Percentiles rank a stretch among this genome's conserved stretches.
Evolutionary conservation across 2,113 vertebrate species (phyloP).

Genomic region (Larimichthys crocea): DNA sequence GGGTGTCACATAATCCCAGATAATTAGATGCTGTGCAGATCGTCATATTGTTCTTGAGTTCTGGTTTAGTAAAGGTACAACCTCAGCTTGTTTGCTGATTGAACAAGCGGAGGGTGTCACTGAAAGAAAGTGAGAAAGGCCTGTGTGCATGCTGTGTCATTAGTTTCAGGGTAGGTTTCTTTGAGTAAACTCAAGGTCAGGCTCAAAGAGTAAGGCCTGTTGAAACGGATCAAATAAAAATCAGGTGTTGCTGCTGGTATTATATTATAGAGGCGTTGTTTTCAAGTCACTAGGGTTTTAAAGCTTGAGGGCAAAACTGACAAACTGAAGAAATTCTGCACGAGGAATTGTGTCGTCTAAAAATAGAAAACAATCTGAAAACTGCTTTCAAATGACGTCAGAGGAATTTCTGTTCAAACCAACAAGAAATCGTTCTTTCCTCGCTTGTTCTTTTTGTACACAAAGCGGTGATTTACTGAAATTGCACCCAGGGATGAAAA

Average conservation of each 20-base stretch:
- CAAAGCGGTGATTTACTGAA: constrained; percentile 5
- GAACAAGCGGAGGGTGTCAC: constrained; percentile 31
- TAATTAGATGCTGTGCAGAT: constrained; percentile 22
- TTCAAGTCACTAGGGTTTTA: constrained; percentile 7
- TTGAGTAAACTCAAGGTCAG: constrained; percentile 56
- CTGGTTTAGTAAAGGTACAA: constrained; percentile 10
- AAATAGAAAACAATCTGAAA: neutral
- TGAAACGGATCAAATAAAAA: constrained; percentile 34
- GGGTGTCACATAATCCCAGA: constrained; percentile 28
- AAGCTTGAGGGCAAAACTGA: neutral
- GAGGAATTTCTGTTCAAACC: neutral
- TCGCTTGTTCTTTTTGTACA: neutral
- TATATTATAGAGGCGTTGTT: constrained; percentile 15
- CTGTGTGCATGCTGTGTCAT: constrained; percentile 5
- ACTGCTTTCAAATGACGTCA: neutral
- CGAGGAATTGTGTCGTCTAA: neutral
- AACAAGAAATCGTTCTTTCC: neutral
- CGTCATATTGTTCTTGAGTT: constrained; percentile 15
- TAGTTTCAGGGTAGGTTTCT: constrained; percentile 46
- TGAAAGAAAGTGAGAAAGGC: neutral
- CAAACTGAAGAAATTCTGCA: neutral
- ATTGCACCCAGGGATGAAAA: constrained; percentile 25
- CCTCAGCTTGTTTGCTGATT: constrained; percentile 28
- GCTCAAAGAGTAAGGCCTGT: constrained; percentile 21
- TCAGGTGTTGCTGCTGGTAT: neutral